Percentiles rank a stretch among this genome's conserved stretches.
Evolutionary conservation across 1,140 invertebrate species (phyloP).

Genomic region (Luehdorfia chinensis): DNA sequence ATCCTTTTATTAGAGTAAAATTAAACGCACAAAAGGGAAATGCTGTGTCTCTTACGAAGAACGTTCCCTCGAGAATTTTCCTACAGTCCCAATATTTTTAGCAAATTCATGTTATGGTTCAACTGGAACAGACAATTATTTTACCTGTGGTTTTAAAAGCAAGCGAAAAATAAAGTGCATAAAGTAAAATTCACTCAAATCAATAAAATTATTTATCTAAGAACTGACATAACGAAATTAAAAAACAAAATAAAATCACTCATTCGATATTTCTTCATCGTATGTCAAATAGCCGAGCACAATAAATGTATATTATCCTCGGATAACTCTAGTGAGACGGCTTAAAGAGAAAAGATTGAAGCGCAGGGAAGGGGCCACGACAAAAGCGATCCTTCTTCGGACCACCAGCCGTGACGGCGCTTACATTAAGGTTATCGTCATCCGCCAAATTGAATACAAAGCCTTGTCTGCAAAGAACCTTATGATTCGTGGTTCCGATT

Average conservation of each 20-base stretch:
- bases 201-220: no score
- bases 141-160: slow-evolving; percentile 23
- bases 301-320: slow-evolving; percentile 74
- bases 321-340: slow-evolving; percentile 74
- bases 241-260: slow-evolving; percentile 51
- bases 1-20: slow-evolving; percentile 43
- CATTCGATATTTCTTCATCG: slow-evolving; percentile 68
- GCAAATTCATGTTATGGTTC: slow-evolving; percentile 41
- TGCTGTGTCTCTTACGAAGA: slow-evolving; percentile 31
- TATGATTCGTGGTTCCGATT: slow-evolving; percentile 65
- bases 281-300: slow-evolving; percentile 68
- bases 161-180: slow-evolving; percentile 12
- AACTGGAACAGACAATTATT: slow-evolving; percentile 39
- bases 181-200: no score
- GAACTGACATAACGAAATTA: no score
- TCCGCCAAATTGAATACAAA: slow-evolving; percentile 72
- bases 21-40: slow-evolving; percentile 50
- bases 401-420: slow-evolving; percentile 71
- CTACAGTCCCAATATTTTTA: slow-evolving; percentile 43
- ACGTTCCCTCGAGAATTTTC: slow-evolving; percentile 28
- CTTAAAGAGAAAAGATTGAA: slow-evolving; percentile 72
- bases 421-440: slow-evolving; percentile 75
- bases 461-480: slow-evolving; percentile 52
- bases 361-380: slow-evolving; percentile 65
- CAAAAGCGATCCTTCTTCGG: slow-evolving; percentile 73